Base-by-base conservation (phyloP, 2,797 vertebrate species). In the Cyclopterus lumpus region DNA sequence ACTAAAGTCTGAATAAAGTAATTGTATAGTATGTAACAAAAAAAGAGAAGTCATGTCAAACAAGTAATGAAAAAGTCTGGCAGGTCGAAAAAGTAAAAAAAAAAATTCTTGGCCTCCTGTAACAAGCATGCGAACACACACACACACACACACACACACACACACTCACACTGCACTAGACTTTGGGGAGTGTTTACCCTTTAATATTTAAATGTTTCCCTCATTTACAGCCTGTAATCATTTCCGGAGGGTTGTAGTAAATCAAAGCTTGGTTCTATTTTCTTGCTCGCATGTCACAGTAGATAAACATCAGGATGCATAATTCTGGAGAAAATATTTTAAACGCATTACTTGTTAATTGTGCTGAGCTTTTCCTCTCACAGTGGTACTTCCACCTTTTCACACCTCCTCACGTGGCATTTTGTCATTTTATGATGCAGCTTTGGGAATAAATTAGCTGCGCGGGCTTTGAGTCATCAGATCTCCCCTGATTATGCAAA, bases 381-480 rank as follows among this genome's bases (percentile, higher is more conserved):
- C 32, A 44, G 15, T 53, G 2, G 8, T 30, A 20, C 38, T 66
- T 11, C 38, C 46, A 30, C 26, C 32, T 36, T 66, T 64, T 44
- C 2, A 14, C 26, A 65, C 14, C 73, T 44, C 12, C 57, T 76
- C 57, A 24, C 1, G 1, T 59, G 60, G 46, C 60, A 61, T 79
- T 76, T 58, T 60, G 51, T 73, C 42, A 32, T 49, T 59, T 67
- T 36, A 26, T 55, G 26, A 67, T 48, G 18, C 55, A 64, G 61
- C 80, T 78, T 57, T 59, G 46, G 62, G 80, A 34, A 67, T 34
- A 60, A 76, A 81, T 71, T 67, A 67, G 55, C 49, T 32, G 60
- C 1, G 11, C 57, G 70, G 46, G 55, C 34, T 49, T 66, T 62
- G 63, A 72, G 75, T 69, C 42, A 44, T 66, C 59, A 66, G 59